These are phyloP conservation scores for Ia io DNA, from an alignment of 2,113 vertebrate species.

Conservation along the genomic window DNA sequence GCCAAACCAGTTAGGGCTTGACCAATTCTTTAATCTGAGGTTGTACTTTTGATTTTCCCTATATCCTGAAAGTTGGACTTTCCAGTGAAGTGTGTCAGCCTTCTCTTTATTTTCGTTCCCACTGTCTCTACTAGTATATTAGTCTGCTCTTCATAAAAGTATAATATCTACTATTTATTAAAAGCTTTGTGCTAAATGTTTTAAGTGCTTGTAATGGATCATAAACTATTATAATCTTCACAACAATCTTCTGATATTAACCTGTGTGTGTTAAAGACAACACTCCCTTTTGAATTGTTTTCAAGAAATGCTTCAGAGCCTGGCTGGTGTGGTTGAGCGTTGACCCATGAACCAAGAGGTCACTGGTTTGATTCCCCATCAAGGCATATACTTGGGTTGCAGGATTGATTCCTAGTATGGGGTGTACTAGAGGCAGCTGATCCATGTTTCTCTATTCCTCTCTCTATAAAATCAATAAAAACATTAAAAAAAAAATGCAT, in stretches of 20 bases:
- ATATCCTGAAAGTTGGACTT: not conserved
- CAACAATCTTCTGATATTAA: not conserved
- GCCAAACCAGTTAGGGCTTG: no score
- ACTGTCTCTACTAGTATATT: not conserved
- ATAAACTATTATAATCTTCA: not conserved
- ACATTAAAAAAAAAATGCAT: not conserved
- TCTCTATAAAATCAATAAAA: no score
- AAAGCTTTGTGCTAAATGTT: not conserved
- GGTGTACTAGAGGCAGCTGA: no score
- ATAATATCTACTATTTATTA: not conserved
- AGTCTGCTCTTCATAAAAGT: not conserved
- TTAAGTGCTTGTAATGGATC: not conserved
- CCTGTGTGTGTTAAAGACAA: not conserved
- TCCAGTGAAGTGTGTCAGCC: not conserved
- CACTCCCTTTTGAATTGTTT: not conserved
- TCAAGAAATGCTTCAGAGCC: not conserved
- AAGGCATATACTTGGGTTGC: no score
- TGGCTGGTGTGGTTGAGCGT: no score
- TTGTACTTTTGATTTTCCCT: not conserved
- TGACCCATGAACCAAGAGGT: no score
- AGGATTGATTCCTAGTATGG: no score
- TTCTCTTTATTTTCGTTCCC: not conserved
- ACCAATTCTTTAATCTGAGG: not conserved
- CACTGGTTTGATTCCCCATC: no score
- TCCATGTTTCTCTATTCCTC: no score